These are phyloP conservation scores for Onychomys arenicola DNA, from an alignment of 2,797 vertebrate species.

Conservation along the genomic window DNA sequence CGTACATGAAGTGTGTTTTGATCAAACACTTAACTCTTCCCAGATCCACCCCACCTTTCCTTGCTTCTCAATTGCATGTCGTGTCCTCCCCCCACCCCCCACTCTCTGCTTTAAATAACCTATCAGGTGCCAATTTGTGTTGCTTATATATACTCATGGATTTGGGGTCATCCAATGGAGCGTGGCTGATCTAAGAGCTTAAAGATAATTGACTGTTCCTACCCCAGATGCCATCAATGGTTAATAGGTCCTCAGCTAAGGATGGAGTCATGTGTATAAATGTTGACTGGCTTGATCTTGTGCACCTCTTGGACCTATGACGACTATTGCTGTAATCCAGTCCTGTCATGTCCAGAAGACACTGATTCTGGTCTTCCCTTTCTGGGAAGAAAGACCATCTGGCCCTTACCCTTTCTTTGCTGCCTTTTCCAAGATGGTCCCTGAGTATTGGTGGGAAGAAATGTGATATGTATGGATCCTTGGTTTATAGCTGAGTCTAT, in stretches of 20 bases:
- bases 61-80: background rate
- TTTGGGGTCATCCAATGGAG: background rate
- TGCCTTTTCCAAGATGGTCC: background rate
- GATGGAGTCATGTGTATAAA: background rate
- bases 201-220: background rate
- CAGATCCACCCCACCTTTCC: background rate
- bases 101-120: background rate
- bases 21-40: background rate
- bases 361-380: background rate
- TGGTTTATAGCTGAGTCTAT: background rate
- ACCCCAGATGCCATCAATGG: background rate
- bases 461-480: background rate
- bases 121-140: conserved; percentile 16
- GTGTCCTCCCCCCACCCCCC: too few relatives aligned
- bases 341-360: background rate
- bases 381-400: too few relatives aligned
- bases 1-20: background rate
- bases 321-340: background rate
- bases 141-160: background rate
- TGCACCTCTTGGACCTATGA: background rate
- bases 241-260: background rate
- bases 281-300: background rate
- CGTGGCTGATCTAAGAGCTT: background rate
- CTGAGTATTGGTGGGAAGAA: background rate
- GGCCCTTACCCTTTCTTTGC: background rate